These are phyloP conservation scores for Danio kyathit DNA, from an alignment of 2,797 vertebrate genomes.

Conservation along the genomic window DNA sequence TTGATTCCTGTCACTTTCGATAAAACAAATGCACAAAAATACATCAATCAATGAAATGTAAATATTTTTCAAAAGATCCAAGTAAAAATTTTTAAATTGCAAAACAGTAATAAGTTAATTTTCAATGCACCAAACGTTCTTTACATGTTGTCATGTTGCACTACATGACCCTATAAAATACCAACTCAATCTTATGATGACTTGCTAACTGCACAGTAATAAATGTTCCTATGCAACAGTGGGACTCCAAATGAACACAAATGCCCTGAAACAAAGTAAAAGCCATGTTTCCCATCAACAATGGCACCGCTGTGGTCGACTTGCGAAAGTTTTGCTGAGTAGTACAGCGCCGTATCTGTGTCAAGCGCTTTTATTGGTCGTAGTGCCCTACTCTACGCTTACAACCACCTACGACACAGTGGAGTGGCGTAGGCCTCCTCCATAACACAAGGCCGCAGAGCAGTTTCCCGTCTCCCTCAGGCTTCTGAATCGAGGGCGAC, in stretches of 20 bases:
- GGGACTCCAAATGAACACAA: conserved; percentile 11
- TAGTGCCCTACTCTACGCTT: conserved; percentile 73
- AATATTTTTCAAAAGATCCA: neutral
- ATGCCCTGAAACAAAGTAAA: neutral
- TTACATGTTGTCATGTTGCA: neutral
- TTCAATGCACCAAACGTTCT: neutral
- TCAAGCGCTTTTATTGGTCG: conserved; percentile 71
- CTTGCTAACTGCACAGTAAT: neutral
- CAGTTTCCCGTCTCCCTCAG: conserved; percentile 53
- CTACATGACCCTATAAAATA: neutral
- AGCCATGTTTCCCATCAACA: conserved; percentile 47
- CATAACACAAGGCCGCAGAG: conserved; percentile 73
- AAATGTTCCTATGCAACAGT: conserved; percentile 30
- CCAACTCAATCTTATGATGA: neutral
- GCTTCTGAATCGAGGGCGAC: conserved; percentile 45
- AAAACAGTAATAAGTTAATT: neutral
- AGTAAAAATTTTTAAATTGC: too few species aligned
- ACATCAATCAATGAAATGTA: neutral
- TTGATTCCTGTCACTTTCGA: neutral
- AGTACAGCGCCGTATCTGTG: conserved; percentile 71
- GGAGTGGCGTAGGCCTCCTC: conserved; percentile 75
- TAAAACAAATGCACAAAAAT: neutral
- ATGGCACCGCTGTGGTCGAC: conserved; percentile 66
- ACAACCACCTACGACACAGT: conserved; percentile 79
- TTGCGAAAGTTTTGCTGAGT: conserved; percentile 65